A percentile compares a stretch with the other conserved stretches of the same genome.
Evolutionary conservation across 2,888 invertebrate species (phyloP).

Genomic region (Tuberolachnus salignus): DNA sequence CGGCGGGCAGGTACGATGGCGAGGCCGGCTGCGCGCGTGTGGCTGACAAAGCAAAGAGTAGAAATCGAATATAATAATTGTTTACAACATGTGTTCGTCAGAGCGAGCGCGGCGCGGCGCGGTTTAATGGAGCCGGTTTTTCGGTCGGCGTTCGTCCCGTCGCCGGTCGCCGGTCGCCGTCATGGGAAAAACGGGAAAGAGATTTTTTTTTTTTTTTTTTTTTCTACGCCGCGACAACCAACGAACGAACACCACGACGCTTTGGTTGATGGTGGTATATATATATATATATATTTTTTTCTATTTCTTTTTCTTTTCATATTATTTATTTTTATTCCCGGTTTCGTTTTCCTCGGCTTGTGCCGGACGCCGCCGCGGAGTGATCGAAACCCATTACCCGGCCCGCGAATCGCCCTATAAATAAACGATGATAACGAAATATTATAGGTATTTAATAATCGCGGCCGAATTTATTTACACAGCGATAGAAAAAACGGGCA

Average conservation of each 20-base stretch:
- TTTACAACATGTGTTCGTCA: conserved; percentile 52
- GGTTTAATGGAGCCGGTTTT: conserved; percentile 56
- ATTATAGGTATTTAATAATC: too few species aligned
- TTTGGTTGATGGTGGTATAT: too few species aligned
- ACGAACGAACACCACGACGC: not conserved
- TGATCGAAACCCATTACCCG: not conserved
- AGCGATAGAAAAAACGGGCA: too few species aligned
- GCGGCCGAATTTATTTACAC: too few species aligned
- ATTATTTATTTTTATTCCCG: too few species aligned
- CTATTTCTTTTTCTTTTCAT: too few species aligned
- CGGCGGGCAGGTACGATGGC: not conserved
- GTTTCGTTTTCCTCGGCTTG: too few species aligned
- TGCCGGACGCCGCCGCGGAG: not conserved
- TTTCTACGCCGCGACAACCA: conserved; percentile 2
- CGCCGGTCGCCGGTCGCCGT: not conserved
- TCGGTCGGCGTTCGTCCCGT: not conserved
- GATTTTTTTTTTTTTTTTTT: too few species aligned
- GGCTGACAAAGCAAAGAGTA: conserved; percentile 51
- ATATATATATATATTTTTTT: too few species aligned
- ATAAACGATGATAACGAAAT: too few species aligned
- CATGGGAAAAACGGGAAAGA: conserved; percentile 38
- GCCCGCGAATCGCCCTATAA: conserved; percentile 7
- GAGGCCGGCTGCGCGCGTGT: not conserved
- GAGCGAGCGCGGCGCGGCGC: conserved; percentile 9
- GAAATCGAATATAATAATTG: conserved; percentile 49